Evolutionary conservation across 2,113 vertebrate species (phyloP).

Genomic region (Sinocyclocheilus anophthalmus): DNA sequence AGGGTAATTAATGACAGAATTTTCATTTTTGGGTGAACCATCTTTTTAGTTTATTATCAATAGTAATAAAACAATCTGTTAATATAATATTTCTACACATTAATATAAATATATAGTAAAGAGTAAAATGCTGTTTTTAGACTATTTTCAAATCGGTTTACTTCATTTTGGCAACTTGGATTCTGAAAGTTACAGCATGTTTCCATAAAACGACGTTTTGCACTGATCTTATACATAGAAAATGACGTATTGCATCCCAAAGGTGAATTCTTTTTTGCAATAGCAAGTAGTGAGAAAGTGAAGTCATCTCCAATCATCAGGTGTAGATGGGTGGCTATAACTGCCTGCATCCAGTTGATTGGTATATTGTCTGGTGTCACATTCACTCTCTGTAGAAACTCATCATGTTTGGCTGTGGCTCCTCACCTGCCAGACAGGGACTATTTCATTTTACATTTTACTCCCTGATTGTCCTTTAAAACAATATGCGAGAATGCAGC

Average conservation of each 20-base stretch:
- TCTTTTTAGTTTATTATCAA: too few relatives aligned
- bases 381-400: constrained; percentile 40
- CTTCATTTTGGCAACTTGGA: not conserved
- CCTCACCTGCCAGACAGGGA: constrained; percentile 30
- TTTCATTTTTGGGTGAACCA: too few relatives aligned
- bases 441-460: constrained; percentile 41
- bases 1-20: too few relatives aligned
- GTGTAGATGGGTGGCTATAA: constrained; percentile 10
- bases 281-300: not conserved
- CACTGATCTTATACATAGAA: not conserved
- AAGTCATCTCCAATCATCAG: not conserved
- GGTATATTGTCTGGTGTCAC: constrained; percentile 43
- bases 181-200: not conserved
- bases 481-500: constrained; percentile 3
- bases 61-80: too few relatives aligned
- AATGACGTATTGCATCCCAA: not conserved
- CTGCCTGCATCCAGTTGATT: constrained; percentile 17
- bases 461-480: constrained; percentile 53
- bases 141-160: not conserved
- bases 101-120: too few relatives aligned
- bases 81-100: too few relatives aligned
- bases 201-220: not conserved
- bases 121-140: too few relatives aligned
- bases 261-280: not conserved
- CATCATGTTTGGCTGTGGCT: constrained; percentile 32